Conservation (phyloP, 2,113 vertebrate genomes). For the Stercorarius parasiticus region DNA sequence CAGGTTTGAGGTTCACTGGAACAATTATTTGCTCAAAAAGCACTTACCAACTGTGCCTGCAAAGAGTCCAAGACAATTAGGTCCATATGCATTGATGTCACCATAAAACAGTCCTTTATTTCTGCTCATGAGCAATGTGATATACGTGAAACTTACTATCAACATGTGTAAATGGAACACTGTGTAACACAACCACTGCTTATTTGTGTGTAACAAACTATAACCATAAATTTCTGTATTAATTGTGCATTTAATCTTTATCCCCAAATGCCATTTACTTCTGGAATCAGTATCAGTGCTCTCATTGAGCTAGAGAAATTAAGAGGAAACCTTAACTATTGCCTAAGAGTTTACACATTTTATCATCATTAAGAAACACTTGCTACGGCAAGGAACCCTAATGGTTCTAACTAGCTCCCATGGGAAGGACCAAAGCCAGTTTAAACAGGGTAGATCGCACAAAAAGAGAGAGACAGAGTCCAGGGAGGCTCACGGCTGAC, state of each 20-base stretch:
- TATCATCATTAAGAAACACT: slow-evolving; percentile 24
- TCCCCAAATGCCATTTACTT: neutral
- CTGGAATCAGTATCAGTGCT: neutral
- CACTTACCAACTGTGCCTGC: neutral
- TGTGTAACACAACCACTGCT: neutral
- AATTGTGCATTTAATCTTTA: neutral
- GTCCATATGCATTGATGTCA: neutral
- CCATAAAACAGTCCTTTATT: neutral
- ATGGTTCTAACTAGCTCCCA: neutral
- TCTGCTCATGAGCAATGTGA: neutral
- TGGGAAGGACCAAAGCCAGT: neutral
- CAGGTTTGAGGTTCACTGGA: neutral
- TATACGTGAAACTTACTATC: neutral
- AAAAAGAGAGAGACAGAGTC: neutral
- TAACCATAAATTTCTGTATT: neutral
- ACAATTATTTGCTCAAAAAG: neutral
- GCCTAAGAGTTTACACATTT: neutral
- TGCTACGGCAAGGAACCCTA: neutral
- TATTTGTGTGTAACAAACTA: neutral
- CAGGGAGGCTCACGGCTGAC: neutral
- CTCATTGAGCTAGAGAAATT: neutral
- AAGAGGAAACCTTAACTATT: neutral
- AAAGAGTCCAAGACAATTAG: neutral
- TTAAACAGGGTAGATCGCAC: neutral
- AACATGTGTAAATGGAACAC: neutral